A percentile compares a stretch with the other conserved stretches of the same genome.
Evolutionary conservation across 35 echinoderm and acorn worm genomes (phyloP).

Genomic region (Ptychodera flava): DNA sequence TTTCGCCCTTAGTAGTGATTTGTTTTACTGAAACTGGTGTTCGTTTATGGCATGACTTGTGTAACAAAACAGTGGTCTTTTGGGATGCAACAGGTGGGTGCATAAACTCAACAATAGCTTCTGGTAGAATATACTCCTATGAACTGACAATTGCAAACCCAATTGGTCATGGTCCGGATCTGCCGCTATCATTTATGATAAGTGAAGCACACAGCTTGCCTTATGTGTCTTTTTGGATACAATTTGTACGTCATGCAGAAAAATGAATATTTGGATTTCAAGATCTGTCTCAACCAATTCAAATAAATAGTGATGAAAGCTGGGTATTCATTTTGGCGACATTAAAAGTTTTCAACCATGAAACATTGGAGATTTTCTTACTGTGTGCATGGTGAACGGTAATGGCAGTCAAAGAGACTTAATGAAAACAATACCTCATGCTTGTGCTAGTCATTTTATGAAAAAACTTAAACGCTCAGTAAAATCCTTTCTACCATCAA

Average conservation of each 20-base stretch:
- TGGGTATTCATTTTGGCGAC: slow-evolving; percentile 21
- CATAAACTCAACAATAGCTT: slow-evolving; percentile 15
- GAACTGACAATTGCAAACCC: slow-evolving; percentile 12
- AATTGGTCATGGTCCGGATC: not conserved
- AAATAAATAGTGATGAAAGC: slow-evolving; percentile 26
- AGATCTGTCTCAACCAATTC: not conserved
- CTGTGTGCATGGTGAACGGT: slow-evolving; percentile 6
- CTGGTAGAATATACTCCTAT: slow-evolving; percentile 20
- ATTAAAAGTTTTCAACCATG: slow-evolving; percentile 22
- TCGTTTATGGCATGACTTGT: slow-evolving; percentile 29
- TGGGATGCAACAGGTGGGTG: slow-evolving; percentile 39
- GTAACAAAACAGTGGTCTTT: slow-evolving; percentile 15
- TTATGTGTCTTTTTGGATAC: slow-evolving; percentile 15
- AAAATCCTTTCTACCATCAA: too few relatives aligned
- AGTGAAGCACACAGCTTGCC: slow-evolving; percentile 20
- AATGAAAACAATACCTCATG: too few relatives aligned
- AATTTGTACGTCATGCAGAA: slow-evolving; percentile 9
- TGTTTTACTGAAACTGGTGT: slow-evolving; percentile 26
- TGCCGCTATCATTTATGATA: slow-evolving; percentile 12
- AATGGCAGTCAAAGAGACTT: too few relatives aligned
- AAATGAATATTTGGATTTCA: slow-evolving; percentile 17
- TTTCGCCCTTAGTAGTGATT: slow-evolving; percentile 2
- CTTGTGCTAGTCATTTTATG: slow-evolving; percentile 26
- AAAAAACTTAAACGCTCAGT: slow-evolving; percentile 17
- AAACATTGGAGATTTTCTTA: slow-evolving; percentile 5